Percentiles rank a stretch among this genome's conserved stretches.
Evolutionary conservation across 2,113 vertebrate species (phyloP).

Genomic region (Brevimyrus niger): DNA sequence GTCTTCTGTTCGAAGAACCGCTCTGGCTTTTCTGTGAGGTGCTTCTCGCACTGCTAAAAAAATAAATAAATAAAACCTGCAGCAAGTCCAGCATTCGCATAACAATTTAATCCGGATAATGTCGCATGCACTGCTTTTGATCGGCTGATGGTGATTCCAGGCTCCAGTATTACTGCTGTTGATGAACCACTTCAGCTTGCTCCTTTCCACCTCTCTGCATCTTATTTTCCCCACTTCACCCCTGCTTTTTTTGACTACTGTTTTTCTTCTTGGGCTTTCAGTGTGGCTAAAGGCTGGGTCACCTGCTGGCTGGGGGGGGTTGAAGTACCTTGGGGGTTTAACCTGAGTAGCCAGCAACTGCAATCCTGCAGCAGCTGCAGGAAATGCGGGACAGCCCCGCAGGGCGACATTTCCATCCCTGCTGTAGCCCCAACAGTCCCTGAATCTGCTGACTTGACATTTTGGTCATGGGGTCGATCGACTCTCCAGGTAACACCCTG

Average conservation of each 20-base stretch:
- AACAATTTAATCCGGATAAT: background rate
- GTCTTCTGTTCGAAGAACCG: background rate
- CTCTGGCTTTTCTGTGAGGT: no score
- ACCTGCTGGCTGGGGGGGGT: background rate
- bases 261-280: background rate
- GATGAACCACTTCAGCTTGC: background rate
- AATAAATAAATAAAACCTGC: no score
- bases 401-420: background rate
- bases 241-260: background rate
- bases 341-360: background rate
- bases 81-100: background rate
- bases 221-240: background rate
- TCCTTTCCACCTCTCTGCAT: background rate
- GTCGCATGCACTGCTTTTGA: background rate
- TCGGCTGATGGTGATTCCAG: background rate
- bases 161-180: background rate
- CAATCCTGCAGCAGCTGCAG: background rate
- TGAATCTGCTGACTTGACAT: background rate
- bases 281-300: background rate
- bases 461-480: background rate
- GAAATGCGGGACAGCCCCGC: background rate
- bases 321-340: background rate
- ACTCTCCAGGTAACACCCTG: background rate
- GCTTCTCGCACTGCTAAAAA: background rate
- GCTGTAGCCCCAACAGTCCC: background rate